These are phyloP conservation scores for Dasyornis broadbenti DNA, from an alignment of 2,113 vertebrate species.

Conservation along the genomic window DNA sequence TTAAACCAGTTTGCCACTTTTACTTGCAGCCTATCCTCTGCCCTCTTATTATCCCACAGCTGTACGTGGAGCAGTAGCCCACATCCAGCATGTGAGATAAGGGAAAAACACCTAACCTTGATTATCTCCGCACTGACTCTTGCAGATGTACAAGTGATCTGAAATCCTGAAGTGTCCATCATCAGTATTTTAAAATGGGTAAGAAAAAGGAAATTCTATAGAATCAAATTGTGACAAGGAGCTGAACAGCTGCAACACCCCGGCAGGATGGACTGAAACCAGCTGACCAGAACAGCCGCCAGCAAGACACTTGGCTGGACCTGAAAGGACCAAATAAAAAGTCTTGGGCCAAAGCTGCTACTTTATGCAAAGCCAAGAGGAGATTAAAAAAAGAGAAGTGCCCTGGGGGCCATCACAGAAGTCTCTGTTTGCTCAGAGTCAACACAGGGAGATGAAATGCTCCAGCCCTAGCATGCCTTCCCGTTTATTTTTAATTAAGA, in stretches of 20 bases:
- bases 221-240: background rate
- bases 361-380: background rate
- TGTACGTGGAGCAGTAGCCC: background rate
- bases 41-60: background rate
- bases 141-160: background rate
- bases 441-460: background rate
- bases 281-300: background rate
- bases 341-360: background rate
- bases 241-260: background rate
- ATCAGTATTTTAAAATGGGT: background rate
- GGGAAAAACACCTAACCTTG: background rate
- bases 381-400: background rate
- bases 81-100: accelerated
- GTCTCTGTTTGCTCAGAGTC: background rate
- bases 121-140: background rate
- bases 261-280: background rate
- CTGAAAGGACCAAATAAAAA: background rate
- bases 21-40: background rate
- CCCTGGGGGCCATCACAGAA: background rate
- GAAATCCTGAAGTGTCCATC: background rate
- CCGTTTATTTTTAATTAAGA: slow-evolving; percentile 36
- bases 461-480: background rate
- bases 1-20: background rate
- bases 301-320: background rate
- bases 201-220: background rate